Conservation (phyloP, 2,888 invertebrate species). For the Cybosia mesomella region DNA sequence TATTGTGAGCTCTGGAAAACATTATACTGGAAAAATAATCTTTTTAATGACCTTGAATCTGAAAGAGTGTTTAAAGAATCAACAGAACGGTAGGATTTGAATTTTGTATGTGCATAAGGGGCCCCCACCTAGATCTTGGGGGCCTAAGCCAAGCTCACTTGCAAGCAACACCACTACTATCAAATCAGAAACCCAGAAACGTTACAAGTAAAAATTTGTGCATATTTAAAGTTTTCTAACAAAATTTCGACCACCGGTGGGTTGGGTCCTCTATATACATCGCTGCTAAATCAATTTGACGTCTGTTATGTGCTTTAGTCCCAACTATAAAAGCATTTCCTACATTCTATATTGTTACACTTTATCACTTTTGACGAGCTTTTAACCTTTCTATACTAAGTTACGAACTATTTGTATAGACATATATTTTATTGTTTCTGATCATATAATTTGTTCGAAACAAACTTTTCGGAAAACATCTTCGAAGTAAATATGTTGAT, state of each 20-base stretch:
- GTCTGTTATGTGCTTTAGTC: conserved; percentile 14
- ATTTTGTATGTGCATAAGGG: no score
- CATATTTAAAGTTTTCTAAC: conserved; percentile 1
- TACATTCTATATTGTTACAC: conserved; percentile 35
- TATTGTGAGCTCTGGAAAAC: no score
- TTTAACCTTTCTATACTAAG: conserved; percentile 7
- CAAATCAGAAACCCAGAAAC: background rate
- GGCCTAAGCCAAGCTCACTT: no score
- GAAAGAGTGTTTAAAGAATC: no score
- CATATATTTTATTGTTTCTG: background rate
- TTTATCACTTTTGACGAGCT: conserved; percentile 31
- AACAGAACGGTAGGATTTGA: no score
- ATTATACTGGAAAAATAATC: no score
- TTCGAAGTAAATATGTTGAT: conserved; percentile 2
- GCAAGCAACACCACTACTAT: no score
- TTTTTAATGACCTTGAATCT: no score
- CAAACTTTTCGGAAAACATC: background rate
- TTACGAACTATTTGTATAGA: background rate
- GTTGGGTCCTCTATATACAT: no score
- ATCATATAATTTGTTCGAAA: background rate
- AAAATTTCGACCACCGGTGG: no score
- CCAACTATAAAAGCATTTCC: conserved; percentile 17
- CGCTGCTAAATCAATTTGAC: conserved; percentile 3
- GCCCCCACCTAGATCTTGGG: no score
- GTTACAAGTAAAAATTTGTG: background rate